Conservation (phyloP, 2,113 vertebrate genomes). For the Hippopotamus amphibius region DNA sequence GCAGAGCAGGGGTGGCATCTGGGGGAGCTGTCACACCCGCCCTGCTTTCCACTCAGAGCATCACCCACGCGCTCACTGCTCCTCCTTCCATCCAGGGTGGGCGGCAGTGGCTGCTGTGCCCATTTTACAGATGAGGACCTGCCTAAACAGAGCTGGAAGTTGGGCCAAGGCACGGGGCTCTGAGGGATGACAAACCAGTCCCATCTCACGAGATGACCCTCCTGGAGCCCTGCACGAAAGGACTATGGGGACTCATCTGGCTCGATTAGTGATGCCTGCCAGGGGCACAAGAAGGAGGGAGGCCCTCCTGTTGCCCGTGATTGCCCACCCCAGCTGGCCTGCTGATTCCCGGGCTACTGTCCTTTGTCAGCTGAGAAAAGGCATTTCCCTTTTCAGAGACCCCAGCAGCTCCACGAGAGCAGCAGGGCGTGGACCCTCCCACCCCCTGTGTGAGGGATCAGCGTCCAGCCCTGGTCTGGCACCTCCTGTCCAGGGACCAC, state of each 20-base stretch:
- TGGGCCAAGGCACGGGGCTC: background rate
- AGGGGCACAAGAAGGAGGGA: rapidly evolving
- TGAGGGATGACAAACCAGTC: background rate
- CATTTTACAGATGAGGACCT: background rate
- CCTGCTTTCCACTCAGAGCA: background rate
- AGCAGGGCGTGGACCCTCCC: background rate
- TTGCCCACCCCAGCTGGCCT: rapidly evolving
- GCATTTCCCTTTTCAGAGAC: background rate
- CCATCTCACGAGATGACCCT: background rate
- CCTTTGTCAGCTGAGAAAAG: background rate
- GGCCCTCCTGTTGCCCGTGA: rapidly evolving
- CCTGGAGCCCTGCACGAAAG: rapidly evolving
- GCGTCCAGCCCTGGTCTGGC: background rate
- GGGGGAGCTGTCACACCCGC: rapidly evolving
- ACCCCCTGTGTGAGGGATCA: background rate
- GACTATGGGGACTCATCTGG: background rate
- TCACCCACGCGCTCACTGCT: background rate
- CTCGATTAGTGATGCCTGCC: background rate
- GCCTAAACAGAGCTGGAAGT: background rate
- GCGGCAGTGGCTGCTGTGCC: background rate
- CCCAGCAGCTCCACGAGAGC: background rate
- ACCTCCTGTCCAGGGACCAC: rapidly evolving
- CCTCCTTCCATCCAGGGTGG: background rate
- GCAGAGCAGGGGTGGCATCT: too few species aligned
- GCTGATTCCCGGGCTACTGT: background rate